Evolutionary conservation across 2,888 invertebrate species (phyloP).

Genomic region (Gari tellinella): DNA sequence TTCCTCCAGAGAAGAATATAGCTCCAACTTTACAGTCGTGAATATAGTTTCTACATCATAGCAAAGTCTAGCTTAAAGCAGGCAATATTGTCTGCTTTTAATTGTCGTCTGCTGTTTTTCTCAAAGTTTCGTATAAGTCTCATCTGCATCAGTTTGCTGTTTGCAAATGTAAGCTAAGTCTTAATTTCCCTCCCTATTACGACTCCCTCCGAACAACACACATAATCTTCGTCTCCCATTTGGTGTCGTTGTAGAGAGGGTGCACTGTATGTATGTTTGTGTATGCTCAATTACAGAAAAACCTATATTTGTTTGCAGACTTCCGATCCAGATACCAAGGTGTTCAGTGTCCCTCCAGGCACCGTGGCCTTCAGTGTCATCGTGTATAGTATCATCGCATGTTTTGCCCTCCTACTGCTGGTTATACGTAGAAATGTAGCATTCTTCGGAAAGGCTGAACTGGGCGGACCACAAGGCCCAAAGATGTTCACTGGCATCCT

Average conservation of each 20-base stretch:
- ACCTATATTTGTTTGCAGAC: constrained; percentile 63
- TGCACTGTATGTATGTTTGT: too few relatives aligned
- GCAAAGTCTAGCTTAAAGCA: too few relatives aligned
- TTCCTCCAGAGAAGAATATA: too few relatives aligned
- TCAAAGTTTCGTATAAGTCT: too few relatives aligned
- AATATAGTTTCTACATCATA: neutral
- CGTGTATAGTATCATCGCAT: constrained; percentile 86
- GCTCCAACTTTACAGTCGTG: neutral
- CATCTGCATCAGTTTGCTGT: too few relatives aligned
- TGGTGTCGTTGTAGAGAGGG: too few relatives aligned
- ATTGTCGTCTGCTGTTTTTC: too few relatives aligned
- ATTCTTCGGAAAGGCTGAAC: constrained; percentile 86
- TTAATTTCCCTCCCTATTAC: too few relatives aligned
- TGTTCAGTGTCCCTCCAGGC: constrained; percentile 79
- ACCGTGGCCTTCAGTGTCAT: constrained; percentile 85
- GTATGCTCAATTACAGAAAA: neutral
- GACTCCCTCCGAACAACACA: too few relatives aligned
- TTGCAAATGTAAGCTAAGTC: too few relatives aligned
- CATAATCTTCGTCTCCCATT: too few relatives aligned
- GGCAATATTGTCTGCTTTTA: too few relatives aligned
- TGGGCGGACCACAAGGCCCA: constrained; percentile 86
- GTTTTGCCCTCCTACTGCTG: constrained; percentile 85
- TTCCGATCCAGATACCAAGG: constrained; percentile 54
- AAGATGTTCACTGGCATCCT: constrained; percentile 84
- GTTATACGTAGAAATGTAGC: constrained; percentile 84